A percentile compares a stretch with the other conserved stretches of the same genome.
Evolutionary conservation across 2,113 vertebrate species (phyloP).

Genomic region (Galeopterus variegatus): DNA sequence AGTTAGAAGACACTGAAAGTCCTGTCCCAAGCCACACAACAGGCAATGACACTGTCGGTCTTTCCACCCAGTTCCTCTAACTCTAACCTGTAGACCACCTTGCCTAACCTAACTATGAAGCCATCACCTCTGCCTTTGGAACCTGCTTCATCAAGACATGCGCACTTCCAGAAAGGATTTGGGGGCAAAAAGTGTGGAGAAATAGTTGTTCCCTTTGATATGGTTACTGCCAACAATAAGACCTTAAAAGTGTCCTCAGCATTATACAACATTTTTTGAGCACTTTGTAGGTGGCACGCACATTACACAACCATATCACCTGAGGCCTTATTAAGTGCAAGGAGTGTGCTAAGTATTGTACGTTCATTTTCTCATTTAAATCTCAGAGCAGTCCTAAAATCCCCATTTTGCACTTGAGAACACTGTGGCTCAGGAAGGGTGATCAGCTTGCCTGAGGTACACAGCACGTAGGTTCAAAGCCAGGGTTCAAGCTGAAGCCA

Average conservation of each 20-base stretch:
- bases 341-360: not conserved
- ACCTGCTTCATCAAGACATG: not conserved
- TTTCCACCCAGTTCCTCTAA: not conserved
- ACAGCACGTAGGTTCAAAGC: not conserved
- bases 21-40: not conserved
- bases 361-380: not conserved
- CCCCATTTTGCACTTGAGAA: not conserved
- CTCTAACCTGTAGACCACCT: not conserved
- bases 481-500: not conserved
- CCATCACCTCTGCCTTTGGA: not conserved
- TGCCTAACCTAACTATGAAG: not conserved
- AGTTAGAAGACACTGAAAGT: not conserved
- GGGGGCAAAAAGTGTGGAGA: not conserved
- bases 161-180: not conserved
- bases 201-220: not conserved
- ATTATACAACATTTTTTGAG: not conserved
- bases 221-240: not conserved
- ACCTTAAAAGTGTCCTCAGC: not conserved
- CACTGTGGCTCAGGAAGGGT: not conserved
- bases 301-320: not conserved
- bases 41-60: not conserved
- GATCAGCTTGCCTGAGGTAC: not conserved
- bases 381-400: not conserved
- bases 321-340: not conserved
- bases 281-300: not conserved